Percentiles rank a stretch among this genome's conserved stretches.
Evolutionary conservation across 2,888 invertebrate genomes (phyloP).

Genomic region (Cataglyphis altisquamis): DNA sequence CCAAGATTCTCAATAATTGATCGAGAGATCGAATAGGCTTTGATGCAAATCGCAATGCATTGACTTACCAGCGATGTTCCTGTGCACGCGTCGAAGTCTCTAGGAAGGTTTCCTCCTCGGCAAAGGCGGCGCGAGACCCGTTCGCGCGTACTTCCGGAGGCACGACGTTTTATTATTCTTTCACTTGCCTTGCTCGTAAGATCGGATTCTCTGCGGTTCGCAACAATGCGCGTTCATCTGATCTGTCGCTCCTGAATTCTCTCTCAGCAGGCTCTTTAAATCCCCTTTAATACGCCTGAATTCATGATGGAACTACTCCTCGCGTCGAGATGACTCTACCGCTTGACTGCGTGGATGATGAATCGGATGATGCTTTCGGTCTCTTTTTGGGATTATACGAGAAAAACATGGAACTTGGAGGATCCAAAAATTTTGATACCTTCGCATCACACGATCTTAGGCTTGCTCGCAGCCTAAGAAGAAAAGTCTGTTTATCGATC

Average conservation of each 20-base stretch:
- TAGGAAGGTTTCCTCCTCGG: constrained; percentile 41
- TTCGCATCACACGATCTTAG: background rate
- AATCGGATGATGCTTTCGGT: background rate
- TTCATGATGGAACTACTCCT: background rate
- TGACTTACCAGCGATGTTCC: constrained; percentile 63
- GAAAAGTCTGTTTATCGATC: constrained; percentile 73
- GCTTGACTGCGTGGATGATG: background rate
- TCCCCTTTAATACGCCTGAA: background rate
- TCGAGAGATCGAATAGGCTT: background rate
- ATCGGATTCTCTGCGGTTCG: background rate
- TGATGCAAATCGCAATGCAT: background rate
- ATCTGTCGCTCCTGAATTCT: background rate
- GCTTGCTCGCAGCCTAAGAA: background rate
- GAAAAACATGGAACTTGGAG: no score
- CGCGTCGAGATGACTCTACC: background rate
- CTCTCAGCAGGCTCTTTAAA: background rate
- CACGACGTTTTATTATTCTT: constrained; percentile 21
- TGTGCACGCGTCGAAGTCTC: constrained; percentile 72
- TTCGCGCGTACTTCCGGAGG: background rate
- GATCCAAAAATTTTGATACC: background rate
- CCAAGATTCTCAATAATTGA: background rate
- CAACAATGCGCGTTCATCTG: background rate
- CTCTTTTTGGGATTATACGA: background rate
- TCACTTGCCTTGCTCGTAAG: constrained; percentile 21
- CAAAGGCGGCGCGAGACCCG: constrained; percentile 6